Base-by-base conservation (phyloP, 2,888 invertebrate genomes). In the Lithophane semibrunnea region DNA sequence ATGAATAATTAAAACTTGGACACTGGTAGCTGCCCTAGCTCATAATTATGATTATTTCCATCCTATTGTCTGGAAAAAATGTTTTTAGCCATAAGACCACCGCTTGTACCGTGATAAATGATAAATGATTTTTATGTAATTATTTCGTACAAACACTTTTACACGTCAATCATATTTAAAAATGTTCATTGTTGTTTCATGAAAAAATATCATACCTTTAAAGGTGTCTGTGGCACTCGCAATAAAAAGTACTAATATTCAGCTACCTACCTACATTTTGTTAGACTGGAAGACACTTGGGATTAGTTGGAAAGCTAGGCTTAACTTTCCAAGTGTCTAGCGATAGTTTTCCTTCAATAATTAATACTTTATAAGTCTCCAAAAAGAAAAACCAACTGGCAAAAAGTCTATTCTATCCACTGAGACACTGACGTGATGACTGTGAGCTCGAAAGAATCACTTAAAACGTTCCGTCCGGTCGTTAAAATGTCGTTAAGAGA, bases 401-500 rank as follows among this genome's bases (percentile, higher is more conserved):
- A 63, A 74, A 37, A 69, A 60, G 12, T 37, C 12, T 42, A 56
- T 61, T 63, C 52, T 54, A 37, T 64, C 24, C 56, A 54, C 21
- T 44, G 37, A 44, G 52, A 16, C 18, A 47, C 12, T 49, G 63
- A 68, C 66, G 56, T 68, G 72, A 75, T 61, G 64, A 76, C 65
- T 65, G 21, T 63, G 74, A 69, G 75, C 66, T 66, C 63, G 68
- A 75, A 77, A 80, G 85, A 88, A 82, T 87, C 88, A 88, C 85
- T 87, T 88, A 77, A 71, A 88, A 71, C 76, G 52, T 70, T 66
- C 74, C 81, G 64, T 66, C 71, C 65, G 63, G 64, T 87, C 88
- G 87, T 88, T 87, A 88, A 82, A 88, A 86, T 80, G 88, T 88
- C 86, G 85, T 87, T 87, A 87, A 82, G 84, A 60, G 69, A 77